A percentile compares a stretch with the other conserved stretches of the same genome.
Conservation (phyloP, 1,140 invertebrate species). For the Chironomus striatipennis region DNA sequence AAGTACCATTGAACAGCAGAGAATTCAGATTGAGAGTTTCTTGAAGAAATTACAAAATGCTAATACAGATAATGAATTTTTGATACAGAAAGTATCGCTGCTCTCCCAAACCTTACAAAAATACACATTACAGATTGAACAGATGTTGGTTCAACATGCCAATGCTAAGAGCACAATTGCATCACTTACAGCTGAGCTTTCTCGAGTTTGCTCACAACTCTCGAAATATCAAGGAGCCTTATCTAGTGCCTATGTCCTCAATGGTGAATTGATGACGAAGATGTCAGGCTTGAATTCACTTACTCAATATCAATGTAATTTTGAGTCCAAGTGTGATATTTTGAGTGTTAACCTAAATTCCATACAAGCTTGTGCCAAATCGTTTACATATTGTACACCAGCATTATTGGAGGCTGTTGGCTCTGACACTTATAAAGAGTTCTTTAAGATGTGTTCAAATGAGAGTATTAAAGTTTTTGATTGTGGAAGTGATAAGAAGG, state of each 20-base stretch:
- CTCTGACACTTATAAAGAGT: not conserved
- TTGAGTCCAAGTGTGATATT: constrained; percentile 15
- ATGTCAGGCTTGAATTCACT: constrained; percentile 4
- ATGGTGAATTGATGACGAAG: constrained; percentile 19
- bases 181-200: not conserved
- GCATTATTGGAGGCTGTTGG: not conserved
- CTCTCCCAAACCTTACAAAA: not conserved
- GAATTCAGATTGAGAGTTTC: not conserved
- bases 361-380: not conserved
- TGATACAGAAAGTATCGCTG: not conserved
- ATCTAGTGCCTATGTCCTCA: constrained; percentile 1
- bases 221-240: constrained; percentile 23
- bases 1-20: not conserved
- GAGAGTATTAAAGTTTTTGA: too few relatives aligned
- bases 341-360: not conserved
- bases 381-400: not conserved
- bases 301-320: not conserved
- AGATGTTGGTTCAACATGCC: not conserved
- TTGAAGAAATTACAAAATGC: constrained; percentile 22
- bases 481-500: too few relatives aligned
- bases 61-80: constrained; percentile 24
- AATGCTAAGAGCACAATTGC: constrained; percentile 6
- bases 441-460: too few relatives aligned
- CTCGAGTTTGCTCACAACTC: not conserved
- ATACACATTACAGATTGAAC: not conserved